Conservation (phyloP, 1,140 invertebrate genomes). For the Cydia pomonella region DNA sequence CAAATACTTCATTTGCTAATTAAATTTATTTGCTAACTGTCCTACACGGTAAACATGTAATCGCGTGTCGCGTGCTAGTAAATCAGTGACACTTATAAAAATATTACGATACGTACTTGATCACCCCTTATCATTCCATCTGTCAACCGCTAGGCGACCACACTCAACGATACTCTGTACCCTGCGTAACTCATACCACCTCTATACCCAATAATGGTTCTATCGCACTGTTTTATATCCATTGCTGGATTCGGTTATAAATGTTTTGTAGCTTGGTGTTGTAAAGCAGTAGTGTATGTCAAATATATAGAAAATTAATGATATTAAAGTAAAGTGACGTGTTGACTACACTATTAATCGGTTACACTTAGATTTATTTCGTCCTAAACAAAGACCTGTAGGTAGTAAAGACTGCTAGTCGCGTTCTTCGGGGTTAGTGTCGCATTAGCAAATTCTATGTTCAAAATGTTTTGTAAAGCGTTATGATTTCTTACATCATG, state of each 20-base stretch:
- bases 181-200: constrained; percentile 6
- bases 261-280: neutral
- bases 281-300: neutral
- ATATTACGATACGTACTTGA: constrained; percentile 37
- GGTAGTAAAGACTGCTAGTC: neutral
- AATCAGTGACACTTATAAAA: constrained; percentile 2
- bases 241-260: neutral
- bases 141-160: constrained; percentile 21
- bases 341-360: constrained; percentile 39
- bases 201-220: no score
- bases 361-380: constrained; percentile 34
- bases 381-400: neutral
- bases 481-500: no score
- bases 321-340: constrained; percentile 38
- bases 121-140: constrained; percentile 26
- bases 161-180: neutral
- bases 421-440: neutral
- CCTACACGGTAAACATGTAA: neutral
- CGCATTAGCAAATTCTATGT: neutral
- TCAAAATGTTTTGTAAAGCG: neutral
- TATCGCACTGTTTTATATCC: neutral
- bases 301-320: neutral
- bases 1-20: no score
- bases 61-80: neutral
- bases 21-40: no score